Evolutionary conservation across 2,113 vertebrate genomes (phyloP).

Genomic region (Anarhynchus alexandrinus): DNA sequence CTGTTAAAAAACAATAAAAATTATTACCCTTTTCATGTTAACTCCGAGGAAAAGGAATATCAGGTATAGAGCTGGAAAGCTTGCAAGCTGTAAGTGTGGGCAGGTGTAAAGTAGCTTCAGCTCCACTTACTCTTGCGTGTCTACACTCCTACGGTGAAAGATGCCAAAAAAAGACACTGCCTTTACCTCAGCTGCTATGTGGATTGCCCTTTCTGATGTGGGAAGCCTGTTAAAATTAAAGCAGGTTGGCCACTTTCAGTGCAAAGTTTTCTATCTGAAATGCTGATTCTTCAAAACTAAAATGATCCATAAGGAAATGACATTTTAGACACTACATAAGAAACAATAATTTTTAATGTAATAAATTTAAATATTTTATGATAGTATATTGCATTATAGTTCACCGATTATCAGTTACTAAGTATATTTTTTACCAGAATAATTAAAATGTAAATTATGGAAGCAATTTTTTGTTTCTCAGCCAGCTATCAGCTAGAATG

Average conservation of each 20-base stretch:
- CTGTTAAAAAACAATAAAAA: background rate
- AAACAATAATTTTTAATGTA: background rate
- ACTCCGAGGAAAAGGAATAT: background rate
- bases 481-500: background rate
- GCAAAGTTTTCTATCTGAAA: background rate
- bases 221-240: background rate
- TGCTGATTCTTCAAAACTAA: background rate
- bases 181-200: background rate
- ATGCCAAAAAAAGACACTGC: background rate
- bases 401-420: background rate
- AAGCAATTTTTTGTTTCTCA: background rate
- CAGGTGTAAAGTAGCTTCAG: background rate
- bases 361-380: background rate
- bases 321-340: background rate
- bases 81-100: background rate
- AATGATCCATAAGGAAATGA: background rate
- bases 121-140: background rate
- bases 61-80: background rate
- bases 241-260: background rate
- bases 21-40: background rate
- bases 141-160: background rate
- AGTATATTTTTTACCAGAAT: background rate
- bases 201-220: background rate
- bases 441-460: background rate
- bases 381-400: background rate